phyloP scores from a whole-genome alignment of 2,113 vertebrate genomes.

The Oreocharis arfaki region DNA sequence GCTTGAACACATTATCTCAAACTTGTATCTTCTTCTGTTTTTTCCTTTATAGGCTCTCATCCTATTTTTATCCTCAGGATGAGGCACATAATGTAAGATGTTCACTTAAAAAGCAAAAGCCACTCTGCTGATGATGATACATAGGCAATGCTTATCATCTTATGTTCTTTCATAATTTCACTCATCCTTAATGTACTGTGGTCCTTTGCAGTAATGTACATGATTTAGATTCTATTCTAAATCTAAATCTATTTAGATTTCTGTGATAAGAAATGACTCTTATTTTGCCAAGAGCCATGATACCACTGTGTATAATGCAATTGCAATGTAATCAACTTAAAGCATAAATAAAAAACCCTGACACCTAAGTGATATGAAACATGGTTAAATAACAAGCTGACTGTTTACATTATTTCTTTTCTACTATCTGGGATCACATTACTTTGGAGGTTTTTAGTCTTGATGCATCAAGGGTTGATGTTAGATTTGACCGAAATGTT shows the following conservation, averaged over 20 bases:
- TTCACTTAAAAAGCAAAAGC: slow-evolving; percentile 2
- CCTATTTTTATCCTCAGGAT: background rate
- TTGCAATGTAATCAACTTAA: background rate
- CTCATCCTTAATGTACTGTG: background rate
- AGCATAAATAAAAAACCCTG: background rate
- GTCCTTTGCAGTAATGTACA: background rate
- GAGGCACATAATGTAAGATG: background rate
- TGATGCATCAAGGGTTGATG: background rate
- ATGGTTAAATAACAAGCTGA: background rate
- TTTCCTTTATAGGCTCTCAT: background rate
- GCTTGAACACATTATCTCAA: background rate
- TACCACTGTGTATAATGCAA: background rate
- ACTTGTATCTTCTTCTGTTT: background rate
- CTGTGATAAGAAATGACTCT: fast-evolving
- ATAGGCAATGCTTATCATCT: background rate
- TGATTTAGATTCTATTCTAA: background rate
- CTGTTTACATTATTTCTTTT: background rate
- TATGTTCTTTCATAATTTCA: background rate
- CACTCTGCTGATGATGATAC: background rate
- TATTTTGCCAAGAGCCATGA: background rate
- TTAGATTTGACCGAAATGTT: background rate
- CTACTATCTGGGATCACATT: background rate
- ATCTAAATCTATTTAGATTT: no score
- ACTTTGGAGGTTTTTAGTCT: background rate
- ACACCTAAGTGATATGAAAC: background rate